Evolutionary conservation across 1,140 invertebrate genomes (phyloP).

Genomic region (Aphaenogaster rudis): DNA sequence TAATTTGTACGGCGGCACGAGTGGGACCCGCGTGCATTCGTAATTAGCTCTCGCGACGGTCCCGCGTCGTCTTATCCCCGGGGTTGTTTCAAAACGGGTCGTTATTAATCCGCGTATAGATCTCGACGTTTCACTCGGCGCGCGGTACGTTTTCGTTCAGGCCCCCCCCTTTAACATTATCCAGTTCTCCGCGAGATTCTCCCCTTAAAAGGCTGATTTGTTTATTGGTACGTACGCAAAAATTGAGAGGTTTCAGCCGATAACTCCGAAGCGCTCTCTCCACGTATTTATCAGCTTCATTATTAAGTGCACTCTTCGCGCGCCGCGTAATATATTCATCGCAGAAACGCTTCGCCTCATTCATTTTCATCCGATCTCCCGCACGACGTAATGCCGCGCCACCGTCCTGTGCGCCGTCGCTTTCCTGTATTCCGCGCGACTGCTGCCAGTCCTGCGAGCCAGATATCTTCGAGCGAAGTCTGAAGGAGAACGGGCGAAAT

Average conservation of each 20-base stretch:
- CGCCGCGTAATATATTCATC: slow-evolving; percentile 44
- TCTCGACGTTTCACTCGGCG: background rate
- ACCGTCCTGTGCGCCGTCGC: slow-evolving; percentile 14
- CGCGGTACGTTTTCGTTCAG: background rate
- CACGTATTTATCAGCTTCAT: slow-evolving; percentile 41
- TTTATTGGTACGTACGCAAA: slow-evolving; percentile 10
- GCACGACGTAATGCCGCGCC: slow-evolving; percentile 24
- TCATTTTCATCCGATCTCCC: slow-evolving; percentile 45
- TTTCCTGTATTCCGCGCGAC: slow-evolving; percentile 58
- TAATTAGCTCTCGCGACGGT: slow-evolving; percentile 46
- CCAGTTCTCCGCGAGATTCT: background rate
- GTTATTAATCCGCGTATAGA: slow-evolving; percentile 13
- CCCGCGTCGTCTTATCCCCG: background rate
- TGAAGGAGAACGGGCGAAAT: slow-evolving; percentile 28
- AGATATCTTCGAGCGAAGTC: slow-evolving; percentile 51
- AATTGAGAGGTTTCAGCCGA: background rate
- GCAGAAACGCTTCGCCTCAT: slow-evolving; percentile 27
- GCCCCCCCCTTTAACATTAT: background rate
- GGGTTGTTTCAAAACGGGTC: background rate
- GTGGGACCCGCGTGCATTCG: slow-evolving; percentile 10
- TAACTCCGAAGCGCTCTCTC: slow-evolving; percentile 1
- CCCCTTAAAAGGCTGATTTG: background rate
- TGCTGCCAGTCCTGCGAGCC: slow-evolving; percentile 1
- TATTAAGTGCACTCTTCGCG: slow-evolving; percentile 39
- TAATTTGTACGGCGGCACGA: slow-evolving; percentile 53